Evolutionary conservation across 2,888 invertebrate species (phyloP).

Genomic region (Choristoneura rosaceana): DNA sequence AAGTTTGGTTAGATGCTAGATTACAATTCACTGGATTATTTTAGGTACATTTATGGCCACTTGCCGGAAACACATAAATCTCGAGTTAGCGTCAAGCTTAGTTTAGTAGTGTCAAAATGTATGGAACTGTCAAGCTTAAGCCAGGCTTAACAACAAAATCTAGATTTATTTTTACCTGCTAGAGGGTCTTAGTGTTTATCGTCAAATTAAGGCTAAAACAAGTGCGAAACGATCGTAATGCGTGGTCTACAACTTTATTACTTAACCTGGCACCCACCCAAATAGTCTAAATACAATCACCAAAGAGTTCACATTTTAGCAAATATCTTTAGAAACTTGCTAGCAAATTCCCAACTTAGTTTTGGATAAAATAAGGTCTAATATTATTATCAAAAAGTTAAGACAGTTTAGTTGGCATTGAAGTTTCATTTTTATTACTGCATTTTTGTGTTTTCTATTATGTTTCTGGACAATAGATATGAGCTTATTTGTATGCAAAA

Average conservation of each 20-base stretch:
- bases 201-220: slow-evolving; percentile 25
- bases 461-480: slow-evolving; percentile 12
- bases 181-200: slow-evolving; percentile 19
- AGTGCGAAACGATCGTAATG: slow-evolving; percentile 21
- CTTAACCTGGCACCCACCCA: slow-evolving; percentile 36
- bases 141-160: too few species aligned
- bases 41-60: too few species aligned
- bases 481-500: background rate
- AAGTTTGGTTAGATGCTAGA: too few species aligned
- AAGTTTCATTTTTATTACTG: slow-evolving; percentile 1
- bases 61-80: too few species aligned
- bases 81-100: too few species aligned
- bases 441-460: slow-evolving; percentile 11
- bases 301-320: slow-evolving; percentile 16
- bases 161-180: too few species aligned
- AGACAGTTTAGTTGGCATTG: background rate
- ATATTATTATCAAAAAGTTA: background rate
- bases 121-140: too few species aligned
- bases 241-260: slow-evolving; percentile 26
- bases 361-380: background rate
- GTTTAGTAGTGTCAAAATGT: too few species aligned
- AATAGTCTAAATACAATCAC: slow-evolving; percentile 41
- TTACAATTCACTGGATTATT: too few species aligned
- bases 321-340: slow-evolving; percentile 1
- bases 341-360: background rate